Evolutionary conservation across 2,797 vertebrate genomes (phyloP).

Genomic region (Hydrolagus colliei): DNA sequence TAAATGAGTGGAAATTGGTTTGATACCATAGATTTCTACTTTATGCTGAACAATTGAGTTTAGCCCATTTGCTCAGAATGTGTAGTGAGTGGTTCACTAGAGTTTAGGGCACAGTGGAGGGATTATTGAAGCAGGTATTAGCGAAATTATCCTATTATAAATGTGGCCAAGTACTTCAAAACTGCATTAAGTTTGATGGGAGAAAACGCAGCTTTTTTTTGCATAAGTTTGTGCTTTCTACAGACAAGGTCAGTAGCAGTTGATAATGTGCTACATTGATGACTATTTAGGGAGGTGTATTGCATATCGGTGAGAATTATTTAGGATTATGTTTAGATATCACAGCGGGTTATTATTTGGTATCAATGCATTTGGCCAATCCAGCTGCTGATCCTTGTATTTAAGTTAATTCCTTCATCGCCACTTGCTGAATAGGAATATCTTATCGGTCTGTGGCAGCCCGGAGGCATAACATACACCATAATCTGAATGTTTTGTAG

Average conservation of each 20-base stretch:
- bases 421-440: neutral
- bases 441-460: neutral
- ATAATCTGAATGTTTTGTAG: too few relatives aligned
- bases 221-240: neutral
- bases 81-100: neutral
- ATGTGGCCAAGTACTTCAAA: neutral
- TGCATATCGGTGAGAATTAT: neutral
- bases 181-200: neutral
- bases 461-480: too few relatives aligned
- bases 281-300: neutral
- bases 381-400: neutral
- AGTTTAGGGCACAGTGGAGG: neutral
- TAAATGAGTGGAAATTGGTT: slow-evolving; percentile 43
- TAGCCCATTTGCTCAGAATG: neutral
- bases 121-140: neutral
- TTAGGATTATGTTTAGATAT: neutral
- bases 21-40: slow-evolving; percentile 41
- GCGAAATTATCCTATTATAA: neutral
- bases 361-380: neutral
- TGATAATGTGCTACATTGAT: neutral
- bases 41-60: slow-evolving; percentile 35
- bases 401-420: neutral
- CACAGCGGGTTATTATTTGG: neutral
- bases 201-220: neutral
- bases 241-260: neutral